Evolutionary conservation across 2,113 vertebrate species (phyloP).

Genomic region (Nibea coibor): DNA sequence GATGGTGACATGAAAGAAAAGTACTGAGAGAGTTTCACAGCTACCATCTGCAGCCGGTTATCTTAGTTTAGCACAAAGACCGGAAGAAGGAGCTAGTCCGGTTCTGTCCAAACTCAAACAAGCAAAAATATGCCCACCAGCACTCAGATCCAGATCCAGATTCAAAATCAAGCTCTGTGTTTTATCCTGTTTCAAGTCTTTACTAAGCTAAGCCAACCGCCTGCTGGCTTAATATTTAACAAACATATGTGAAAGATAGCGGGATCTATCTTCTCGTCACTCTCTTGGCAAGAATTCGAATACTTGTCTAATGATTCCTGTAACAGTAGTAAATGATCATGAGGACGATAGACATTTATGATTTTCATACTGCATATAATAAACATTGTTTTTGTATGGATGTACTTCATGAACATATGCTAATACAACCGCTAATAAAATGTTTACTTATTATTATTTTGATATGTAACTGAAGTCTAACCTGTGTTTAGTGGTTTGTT

Average conservation of each 20-base stretch:
- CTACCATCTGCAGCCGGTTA: neutral
- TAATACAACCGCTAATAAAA: no score
- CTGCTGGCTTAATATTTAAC: neutral
- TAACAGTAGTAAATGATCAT: no score
- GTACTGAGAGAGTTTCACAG: no score
- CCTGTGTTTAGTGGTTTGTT: no score
- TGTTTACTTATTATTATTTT: no score
- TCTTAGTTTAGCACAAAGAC: neutral
- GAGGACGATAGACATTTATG: neutral
- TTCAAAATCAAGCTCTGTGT: neutral
- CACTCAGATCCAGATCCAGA: no score
- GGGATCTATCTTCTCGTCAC: no score
- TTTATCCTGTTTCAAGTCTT: neutral
- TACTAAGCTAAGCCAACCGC: neutral
- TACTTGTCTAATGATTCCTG: neutral
- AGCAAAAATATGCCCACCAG: no score
- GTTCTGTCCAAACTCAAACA: no score
- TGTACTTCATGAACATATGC: no score
- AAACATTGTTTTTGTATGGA: neutral
- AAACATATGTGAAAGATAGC: neutral
- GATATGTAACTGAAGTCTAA: no score
- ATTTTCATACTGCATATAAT: neutral
- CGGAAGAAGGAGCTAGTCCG: neutral
- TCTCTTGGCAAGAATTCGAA: neutral
- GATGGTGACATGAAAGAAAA: no score